Conservation (phyloP, 2,888 invertebrate species). For the Cosmorhoe ocellata region DNA sequence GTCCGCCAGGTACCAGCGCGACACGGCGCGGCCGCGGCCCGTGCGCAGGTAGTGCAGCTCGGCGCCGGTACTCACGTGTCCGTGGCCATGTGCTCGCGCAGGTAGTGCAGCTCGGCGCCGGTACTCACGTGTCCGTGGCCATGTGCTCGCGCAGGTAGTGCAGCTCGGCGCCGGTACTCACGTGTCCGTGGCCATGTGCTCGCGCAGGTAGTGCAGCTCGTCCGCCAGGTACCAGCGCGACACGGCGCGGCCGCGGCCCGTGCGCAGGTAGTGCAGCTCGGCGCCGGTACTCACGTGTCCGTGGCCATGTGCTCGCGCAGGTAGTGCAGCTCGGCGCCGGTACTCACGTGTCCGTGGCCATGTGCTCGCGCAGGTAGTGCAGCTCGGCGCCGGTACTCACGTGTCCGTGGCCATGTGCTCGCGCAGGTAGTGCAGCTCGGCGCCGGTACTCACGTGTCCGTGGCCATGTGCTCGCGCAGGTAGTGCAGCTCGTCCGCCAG, state of each 20-base stretch:
- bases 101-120: slow-evolving; percentile 72
- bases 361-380: slow-evolving; percentile 69
- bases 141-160: slow-evolving; percentile 68
- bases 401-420: slow-evolving; percentile 79
- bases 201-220: slow-evolving; percentile 70
- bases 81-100: slow-evolving; percentile 76
- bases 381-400: slow-evolving; percentile 73
- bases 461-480: slow-evolving; percentile 70
- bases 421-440: slow-evolving; percentile 71
- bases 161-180: slow-evolving; percentile 73
- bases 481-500: slow-evolving; percentile 75
- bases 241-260: slow-evolving; percentile 70
- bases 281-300: slow-evolving; percentile 74
- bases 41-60: slow-evolving; percentile 74
- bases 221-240: slow-evolving; percentile 75
- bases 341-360: slow-evolving; percentile 72
- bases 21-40: slow-evolving; percentile 69
- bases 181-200: slow-evolving; percentile 78
- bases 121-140: slow-evolving; percentile 73
- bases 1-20: slow-evolving; percentile 75
- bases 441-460: slow-evolving; percentile 70
- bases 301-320: slow-evolving; percentile 76
- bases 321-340: slow-evolving; percentile 72
- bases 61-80: slow-evolving; percentile 75
- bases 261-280: slow-evolving; percentile 73